Percentiles rank a stretch among this genome's conserved stretches.
phyloP scores from a whole-genome alignment of 1,140 invertebrate species.

The Diplogasteroides magnus region DNA sequence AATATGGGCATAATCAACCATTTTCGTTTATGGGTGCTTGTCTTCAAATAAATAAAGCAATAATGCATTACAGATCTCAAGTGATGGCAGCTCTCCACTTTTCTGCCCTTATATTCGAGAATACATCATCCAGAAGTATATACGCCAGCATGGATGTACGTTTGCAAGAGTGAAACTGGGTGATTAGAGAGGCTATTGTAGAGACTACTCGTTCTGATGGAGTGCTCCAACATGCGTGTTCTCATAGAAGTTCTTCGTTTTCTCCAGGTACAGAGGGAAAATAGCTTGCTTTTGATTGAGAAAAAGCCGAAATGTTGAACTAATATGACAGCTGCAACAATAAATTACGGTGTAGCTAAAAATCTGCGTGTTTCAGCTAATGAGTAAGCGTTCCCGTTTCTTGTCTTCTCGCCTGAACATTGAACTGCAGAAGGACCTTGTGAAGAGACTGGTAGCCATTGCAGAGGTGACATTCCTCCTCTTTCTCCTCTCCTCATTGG shows the following conservation, averaged over 20 bases:
- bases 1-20: no score
- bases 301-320: not conserved
- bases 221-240: constrained; percentile 18
- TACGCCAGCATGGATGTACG: constrained; percentile 26
- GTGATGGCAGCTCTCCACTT: constrained; percentile 9
- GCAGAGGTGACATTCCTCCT: constrained; percentile 17
- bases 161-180: not conserved
- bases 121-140: constrained; percentile 25
- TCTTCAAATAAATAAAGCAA: no score
- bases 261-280: constrained; percentile 12
- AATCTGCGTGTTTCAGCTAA: constrained; percentile 1
- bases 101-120: constrained; percentile 27
- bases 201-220: constrained; percentile 19
- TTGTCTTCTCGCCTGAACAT: constrained; percentile 16
- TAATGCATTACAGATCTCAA: no score
- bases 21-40: no score
- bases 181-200: not conserved
- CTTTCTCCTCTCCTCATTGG: not conserved
- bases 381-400: constrained; percentile 29
- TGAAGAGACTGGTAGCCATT: constrained; percentile 18
- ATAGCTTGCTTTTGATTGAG: not conserved
- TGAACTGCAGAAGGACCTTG: constrained; percentile 17
- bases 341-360: not conserved
- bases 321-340: no score
- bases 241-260: constrained; percentile 25